phyloP scores from a whole-genome alignment of 2,113 vertebrate species.

The Vulpes vulpes region DNA sequence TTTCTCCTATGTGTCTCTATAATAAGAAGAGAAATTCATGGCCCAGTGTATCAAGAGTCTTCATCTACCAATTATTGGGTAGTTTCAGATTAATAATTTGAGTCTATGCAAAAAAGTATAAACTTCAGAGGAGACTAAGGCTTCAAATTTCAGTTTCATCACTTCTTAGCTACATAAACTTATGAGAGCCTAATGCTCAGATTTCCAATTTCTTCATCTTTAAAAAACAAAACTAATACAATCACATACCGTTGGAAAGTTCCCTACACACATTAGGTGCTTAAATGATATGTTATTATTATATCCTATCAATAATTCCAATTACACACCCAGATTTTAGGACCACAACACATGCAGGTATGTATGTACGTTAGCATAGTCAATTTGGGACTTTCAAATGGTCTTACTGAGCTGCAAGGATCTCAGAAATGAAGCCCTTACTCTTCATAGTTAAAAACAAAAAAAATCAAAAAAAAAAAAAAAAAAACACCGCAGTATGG shows the following conservation, averaged over 20 bases:
- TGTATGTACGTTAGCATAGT: not conserved
- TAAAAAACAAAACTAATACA: not conserved
- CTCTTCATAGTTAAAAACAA: not conserved
- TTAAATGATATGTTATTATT: not conserved
- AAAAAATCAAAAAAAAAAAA: not conserved
- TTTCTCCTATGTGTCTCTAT: not conserved
- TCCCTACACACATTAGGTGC: not conserved
- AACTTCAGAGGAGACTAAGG: not conserved
- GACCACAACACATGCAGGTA: not conserved
- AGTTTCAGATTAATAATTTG: not conserved
- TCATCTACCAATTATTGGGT: not conserved
- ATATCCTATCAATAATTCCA: not conserved
- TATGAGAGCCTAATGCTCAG: not conserved
- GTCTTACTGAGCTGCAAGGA: not conserved
- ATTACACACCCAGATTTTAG: not conserved
- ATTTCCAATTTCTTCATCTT: not conserved
- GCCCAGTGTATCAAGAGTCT: not conserved
- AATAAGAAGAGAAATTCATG: constrained; percentile 28
- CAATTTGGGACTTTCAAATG: not conserved
- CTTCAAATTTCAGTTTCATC: not conserved
- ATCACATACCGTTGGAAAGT: not conserved
- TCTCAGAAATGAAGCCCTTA: not conserved
- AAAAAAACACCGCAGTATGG: not conserved
- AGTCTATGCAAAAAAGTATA: not conserved
- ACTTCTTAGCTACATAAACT: not conserved